These are phyloP conservation scores for Chaenocephalus aceratus DNA, from an alignment of 2,113 vertebrate species.

Conservation along the genomic window DNA sequence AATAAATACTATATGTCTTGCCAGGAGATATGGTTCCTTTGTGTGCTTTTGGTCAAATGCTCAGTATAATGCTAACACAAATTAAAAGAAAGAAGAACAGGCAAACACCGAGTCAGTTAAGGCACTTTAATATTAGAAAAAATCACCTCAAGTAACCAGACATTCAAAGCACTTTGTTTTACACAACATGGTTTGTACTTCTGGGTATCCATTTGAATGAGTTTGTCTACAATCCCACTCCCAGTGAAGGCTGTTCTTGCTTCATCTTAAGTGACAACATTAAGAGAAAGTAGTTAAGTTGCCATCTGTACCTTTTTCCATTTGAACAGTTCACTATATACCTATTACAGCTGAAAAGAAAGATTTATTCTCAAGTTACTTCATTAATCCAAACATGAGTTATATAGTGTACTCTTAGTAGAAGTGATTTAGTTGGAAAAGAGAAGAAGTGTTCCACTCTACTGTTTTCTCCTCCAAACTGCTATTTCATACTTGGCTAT, in stretches of 20 bases:
- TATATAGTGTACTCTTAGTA: background rate
- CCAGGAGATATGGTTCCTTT: background rate
- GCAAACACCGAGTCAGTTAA: conserved; percentile 42
- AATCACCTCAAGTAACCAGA: conserved; percentile 68
- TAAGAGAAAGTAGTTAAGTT: background rate
- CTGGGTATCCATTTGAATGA: background rate
- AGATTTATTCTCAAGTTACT: background rate
- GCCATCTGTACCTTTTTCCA: background rate
- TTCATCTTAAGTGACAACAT: background rate
- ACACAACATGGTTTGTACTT: background rate
- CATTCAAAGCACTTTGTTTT: conserved; percentile 23
- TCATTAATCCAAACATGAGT: background rate
- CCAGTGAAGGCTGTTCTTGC: background rate
- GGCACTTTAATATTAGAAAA: conserved; percentile 85
- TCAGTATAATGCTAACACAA: background rate
- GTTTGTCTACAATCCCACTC: background rate
- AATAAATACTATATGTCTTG: background rate
- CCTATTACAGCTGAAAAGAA: background rate
- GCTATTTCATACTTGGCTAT: no score
- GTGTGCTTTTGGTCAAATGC: background rate
- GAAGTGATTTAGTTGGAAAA: background rate
- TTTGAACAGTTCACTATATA: no score
- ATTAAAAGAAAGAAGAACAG: background rate
- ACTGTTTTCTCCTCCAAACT: no score
- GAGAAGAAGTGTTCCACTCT: no score